Conservation (phyloP, 2,797 vertebrate genomes). For the Megaceryle alcyon region DNA sequence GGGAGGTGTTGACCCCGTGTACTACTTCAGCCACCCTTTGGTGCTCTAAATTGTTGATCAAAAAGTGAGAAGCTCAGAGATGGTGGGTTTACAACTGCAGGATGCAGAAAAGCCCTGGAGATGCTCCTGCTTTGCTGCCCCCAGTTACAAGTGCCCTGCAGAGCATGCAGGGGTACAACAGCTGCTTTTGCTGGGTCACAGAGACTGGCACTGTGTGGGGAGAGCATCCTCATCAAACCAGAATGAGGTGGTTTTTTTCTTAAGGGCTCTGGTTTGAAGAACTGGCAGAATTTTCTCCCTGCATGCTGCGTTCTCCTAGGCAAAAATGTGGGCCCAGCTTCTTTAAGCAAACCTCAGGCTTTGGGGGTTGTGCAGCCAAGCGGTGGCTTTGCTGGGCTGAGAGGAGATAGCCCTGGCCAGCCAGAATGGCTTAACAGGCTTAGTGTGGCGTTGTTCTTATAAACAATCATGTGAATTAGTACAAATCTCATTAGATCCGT, state of each 20-base stretch:
- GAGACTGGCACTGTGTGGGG: fast-evolving
- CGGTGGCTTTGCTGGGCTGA: neutral
- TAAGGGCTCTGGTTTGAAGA: neutral
- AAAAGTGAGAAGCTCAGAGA: neutral
- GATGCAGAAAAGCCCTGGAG: neutral
- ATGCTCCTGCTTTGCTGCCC: neutral
- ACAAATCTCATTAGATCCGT: conserved; percentile 49
- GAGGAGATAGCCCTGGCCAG: neutral
- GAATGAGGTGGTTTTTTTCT: neutral
- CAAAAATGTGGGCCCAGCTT: neutral
- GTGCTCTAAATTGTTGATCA: neutral
- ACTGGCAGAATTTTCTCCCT: neutral
- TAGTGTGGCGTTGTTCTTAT: neutral
- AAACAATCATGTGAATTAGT: conserved; percentile 55
- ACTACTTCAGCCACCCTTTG: neutral
- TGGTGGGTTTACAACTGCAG: neutral
- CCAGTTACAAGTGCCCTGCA: fast-evolving
- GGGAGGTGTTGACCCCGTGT: fast-evolving
- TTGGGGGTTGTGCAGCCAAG: fast-evolving
- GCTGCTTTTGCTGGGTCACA: fast-evolving
- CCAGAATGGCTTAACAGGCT: conserved; percentile 47
- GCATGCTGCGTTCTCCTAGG: fast-evolving
- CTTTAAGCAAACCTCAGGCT: neutral
- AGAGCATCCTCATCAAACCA: neutral
- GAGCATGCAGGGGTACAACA: fast-evolving